phyloP scores from a whole-genome alignment of 2,888 invertebrate species.

The Scrobipalpa costella region DNA sequence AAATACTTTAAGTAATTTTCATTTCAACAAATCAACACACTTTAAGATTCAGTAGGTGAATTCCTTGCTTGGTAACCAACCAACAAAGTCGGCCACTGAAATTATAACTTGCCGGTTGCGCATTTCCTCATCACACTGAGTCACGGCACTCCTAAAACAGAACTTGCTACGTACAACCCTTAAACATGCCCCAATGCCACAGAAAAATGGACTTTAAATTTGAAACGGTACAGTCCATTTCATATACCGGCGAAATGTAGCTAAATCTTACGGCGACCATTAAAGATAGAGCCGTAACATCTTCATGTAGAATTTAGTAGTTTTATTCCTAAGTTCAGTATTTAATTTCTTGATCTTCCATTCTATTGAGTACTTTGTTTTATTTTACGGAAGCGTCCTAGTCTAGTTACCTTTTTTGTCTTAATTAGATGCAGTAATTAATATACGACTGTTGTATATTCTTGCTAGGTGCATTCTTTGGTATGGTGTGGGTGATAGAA shows the following conservation, averaged over 20 bases:
- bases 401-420: too few relatives aligned
- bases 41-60: neutral
- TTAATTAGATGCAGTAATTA: too few relatives aligned
- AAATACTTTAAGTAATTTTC: neutral
- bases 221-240: slow-evolving; percentile 11
- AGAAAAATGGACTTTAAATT: neutral
- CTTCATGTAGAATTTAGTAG: neutral
- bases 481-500: too few relatives aligned
- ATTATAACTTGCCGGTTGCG: slow-evolving; percentile 71
- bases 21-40: neutral
- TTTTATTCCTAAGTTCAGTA: neutral
- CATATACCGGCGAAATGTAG: slow-evolving; percentile 10
- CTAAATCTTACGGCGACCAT: slow-evolving; percentile 12
- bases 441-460: too few relatives aligned
- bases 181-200: slow-evolving; percentile 30
- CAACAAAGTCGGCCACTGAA: slow-evolving; percentile 75
- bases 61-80: slow-evolving; percentile 46
- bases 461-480: too few relatives aligned
- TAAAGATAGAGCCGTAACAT: slow-evolving; percentile 4
- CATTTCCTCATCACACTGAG: slow-evolving; percentile 78
- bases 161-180: slow-evolving; percentile 68
- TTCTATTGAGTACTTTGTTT: neutral
- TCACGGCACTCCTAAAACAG: slow-evolving; percentile 76
- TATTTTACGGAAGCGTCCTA: too few relatives aligned
- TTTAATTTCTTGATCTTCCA: neutral